Conservation (phyloP, 2,888 invertebrate species). For the Andrena trimmerana region DNA sequence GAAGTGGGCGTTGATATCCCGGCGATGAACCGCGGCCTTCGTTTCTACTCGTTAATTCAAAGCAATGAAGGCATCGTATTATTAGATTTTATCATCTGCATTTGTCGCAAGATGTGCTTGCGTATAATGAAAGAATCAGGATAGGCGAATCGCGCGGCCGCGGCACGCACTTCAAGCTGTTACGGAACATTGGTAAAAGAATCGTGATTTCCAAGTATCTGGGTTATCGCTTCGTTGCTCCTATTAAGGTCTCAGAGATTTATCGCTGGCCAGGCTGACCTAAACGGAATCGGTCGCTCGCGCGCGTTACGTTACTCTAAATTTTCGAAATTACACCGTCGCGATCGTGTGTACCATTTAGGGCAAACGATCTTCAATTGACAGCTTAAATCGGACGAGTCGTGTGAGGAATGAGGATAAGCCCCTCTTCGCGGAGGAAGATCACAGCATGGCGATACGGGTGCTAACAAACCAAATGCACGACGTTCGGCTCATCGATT, state of each 20-base stretch:
- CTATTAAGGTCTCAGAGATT: conserved; percentile 76
- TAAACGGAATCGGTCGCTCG: conserved; percentile 49
- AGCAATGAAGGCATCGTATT: conserved; percentile 37
- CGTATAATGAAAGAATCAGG: background rate
- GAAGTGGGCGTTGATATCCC: conserved; percentile 44
- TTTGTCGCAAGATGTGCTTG: conserved; percentile 9
- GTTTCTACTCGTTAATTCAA: conserved; percentile 47
- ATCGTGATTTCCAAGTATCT: conserved; percentile 69
- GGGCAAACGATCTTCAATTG: conserved; percentile 6
- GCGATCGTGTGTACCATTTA: background rate
- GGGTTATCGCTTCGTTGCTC: conserved; percentile 79
- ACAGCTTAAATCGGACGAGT: background rate
- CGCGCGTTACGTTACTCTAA: conserved; percentile 19
- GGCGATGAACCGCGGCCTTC: conserved; percentile 54
- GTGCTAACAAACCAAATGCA: background rate
- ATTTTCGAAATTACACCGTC: conserved; percentile 33
- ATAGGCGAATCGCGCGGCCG: conserved; percentile 14
- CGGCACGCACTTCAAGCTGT: conserved; percentile 1
- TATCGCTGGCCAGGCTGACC: conserved; percentile 76
- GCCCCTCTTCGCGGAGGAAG: background rate
- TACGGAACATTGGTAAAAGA: conserved; percentile 37
- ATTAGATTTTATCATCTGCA: conserved; percentile 52
- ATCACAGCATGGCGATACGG: background rate
- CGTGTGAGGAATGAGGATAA: conserved; percentile 1
- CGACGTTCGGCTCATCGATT: too few relatives aligned